A percentile compares a stretch with the other conserved stretches of the same genome.
Evolutionary conservation across 2,113 vertebrate genomes (phyloP).

Genomic region (Chloebia gouldiae): DNA sequence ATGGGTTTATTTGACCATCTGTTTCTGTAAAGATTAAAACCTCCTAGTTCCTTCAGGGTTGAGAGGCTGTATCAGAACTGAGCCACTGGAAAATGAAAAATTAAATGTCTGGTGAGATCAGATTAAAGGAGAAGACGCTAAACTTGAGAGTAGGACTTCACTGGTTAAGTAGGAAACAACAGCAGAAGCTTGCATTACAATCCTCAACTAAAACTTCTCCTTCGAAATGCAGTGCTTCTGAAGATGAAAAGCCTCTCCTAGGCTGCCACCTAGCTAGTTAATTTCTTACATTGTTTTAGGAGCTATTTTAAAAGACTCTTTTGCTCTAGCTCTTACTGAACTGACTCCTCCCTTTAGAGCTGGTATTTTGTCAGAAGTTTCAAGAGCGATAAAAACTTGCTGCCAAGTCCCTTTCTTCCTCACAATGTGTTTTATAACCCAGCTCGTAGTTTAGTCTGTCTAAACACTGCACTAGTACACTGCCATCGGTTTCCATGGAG

Average conservation of each 20-base stretch:
- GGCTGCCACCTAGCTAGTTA: constrained; percentile 55
- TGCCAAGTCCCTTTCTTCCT: constrained; percentile 69
- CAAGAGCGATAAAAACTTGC: constrained; percentile 53
- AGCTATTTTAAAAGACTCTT: constrained; percentile 32
- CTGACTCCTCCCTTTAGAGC: constrained; percentile 48
- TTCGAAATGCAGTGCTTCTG: not conserved
- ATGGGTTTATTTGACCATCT: not conserved
- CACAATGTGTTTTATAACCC: constrained; percentile 68
- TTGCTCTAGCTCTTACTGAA: not conserved
- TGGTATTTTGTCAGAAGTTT: constrained; percentile 61
- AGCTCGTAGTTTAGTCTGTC: constrained; percentile 69
- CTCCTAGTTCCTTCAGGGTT: not conserved
- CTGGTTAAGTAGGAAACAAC: not conserved
- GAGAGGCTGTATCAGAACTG: not conserved
- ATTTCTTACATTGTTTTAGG: constrained; percentile 21
- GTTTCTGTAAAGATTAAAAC: constrained; percentile 34
- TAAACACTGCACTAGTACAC: constrained; percentile 68
- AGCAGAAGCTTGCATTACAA: not conserved
- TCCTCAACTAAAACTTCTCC: not conserved
- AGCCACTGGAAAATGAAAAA: not conserved
- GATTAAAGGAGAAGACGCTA: not conserved
- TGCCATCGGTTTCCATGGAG: constrained; percentile 74
- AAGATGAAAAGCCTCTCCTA: constrained; percentile 28
- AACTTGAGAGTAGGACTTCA: not conserved
- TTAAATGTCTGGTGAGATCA: not conserved